These are phyloP conservation scores for Nixonia krombeini DNA, from an alignment of 1,140 invertebrate species.

Conservation along the genomic window DNA sequence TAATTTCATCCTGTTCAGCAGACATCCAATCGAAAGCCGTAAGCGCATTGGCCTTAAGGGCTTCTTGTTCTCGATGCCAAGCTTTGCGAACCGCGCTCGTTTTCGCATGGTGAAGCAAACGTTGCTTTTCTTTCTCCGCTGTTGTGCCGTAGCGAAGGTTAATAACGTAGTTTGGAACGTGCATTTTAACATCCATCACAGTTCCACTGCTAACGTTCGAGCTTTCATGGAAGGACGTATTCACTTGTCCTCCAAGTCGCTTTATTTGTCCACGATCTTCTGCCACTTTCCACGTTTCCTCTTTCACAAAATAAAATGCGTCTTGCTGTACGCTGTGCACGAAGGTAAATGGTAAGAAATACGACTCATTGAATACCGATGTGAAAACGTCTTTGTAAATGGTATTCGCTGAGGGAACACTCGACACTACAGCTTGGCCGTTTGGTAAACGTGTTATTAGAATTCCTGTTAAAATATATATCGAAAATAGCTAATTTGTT, in stretches of 20 bases:
- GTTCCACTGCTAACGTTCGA: conserved; percentile 75
- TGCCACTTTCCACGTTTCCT: conserved; percentile 87
- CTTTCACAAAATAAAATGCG: conserved; percentile 96
- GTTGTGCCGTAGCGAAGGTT: conserved; percentile 92
- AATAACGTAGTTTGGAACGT: conserved; percentile 85
- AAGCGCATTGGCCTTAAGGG: conserved; percentile 82
- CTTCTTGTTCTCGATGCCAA: conserved; percentile 91
- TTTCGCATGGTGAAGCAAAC: conserved; percentile 90
- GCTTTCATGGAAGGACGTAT: conserved; percentile 92
- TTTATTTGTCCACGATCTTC: conserved; percentile 92
- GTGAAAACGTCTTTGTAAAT: conserved; percentile 94
- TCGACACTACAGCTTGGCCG: conserved; percentile 86
- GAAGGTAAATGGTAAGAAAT: conserved; percentile 89
- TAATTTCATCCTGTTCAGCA: conserved; percentile 88
- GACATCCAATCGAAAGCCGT: conserved; percentile 82
- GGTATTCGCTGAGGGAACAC: conserved; percentile 87
- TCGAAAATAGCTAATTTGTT: no score
- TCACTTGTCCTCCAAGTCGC: conserved; percentile 89
- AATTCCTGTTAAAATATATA: conserved; percentile 68
- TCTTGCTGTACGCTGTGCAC: conserved; percentile 91
- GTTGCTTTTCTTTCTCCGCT: conserved; percentile 87
- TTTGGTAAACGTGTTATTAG: conserved; percentile 85
- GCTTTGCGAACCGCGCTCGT: conserved; percentile 88
- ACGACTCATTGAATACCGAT: conserved; percentile 93
- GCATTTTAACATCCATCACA: conserved; percentile 87